A percentile compares a stretch with the other conserved stretches of the same genome.
Evolutionary conservation across 2,113 vertebrate genomes (phyloP).

Genomic region (Paradoxurus hermaphroditus): DNA sequence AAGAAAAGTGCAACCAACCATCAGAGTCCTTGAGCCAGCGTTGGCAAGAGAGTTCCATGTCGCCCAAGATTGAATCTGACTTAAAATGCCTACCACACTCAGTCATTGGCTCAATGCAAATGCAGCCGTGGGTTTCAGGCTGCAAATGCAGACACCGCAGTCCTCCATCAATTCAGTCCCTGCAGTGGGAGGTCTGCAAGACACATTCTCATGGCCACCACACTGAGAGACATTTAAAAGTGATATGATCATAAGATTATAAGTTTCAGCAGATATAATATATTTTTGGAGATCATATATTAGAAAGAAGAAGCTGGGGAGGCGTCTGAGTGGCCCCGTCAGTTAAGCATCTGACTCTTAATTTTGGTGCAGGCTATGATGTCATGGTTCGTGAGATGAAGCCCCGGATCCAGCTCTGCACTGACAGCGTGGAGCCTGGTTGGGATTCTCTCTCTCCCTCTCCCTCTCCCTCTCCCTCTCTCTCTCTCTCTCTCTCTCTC

Average conservation of each 20-base stretch:
- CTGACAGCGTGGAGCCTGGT: too few species aligned
- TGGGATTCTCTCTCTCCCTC: too few species aligned
- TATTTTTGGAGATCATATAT: neutral
- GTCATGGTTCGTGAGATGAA: too few species aligned
- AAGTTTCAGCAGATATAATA: neutral
- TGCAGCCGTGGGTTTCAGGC: neutral
- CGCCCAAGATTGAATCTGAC: neutral
- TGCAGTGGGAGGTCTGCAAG: neutral
- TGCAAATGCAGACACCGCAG: neutral
- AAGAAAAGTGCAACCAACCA: neutral
- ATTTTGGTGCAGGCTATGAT: too few species aligned
- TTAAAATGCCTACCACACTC: neutral
- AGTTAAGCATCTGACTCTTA: too few species aligned
- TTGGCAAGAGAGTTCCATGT: neutral
- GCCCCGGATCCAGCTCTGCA: too few species aligned
- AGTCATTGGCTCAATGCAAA: neutral
- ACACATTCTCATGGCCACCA: neutral
- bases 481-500: too few species aligned
- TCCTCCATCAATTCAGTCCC: neutral
- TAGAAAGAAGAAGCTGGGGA: neutral
- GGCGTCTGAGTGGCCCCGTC: too few species aligned
- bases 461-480: too few species aligned
- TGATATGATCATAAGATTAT: neutral
- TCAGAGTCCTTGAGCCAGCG: neutral
- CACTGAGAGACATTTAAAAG: neutral